Evolutionary conservation across 2,888 invertebrate species (phyloP), one percentile per base, ranked within the genome.

Genomic region (Drosophila mimica): DNA sequence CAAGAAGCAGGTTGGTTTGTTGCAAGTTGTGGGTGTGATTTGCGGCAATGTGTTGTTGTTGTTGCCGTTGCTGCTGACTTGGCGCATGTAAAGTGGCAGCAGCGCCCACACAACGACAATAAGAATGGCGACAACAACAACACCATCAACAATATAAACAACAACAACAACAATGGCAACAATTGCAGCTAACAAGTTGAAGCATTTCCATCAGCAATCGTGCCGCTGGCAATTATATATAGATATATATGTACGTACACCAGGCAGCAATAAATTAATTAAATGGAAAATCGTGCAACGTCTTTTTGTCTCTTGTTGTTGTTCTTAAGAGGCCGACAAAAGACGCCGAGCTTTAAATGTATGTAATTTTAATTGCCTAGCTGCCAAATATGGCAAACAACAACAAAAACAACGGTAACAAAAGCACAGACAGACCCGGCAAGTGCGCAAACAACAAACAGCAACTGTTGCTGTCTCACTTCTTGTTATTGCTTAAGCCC

Each of bases 281-380:
- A 89, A 86, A 90, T 79, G 83, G 81, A 86, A 88, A 87, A 86
- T 87, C 86, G 87, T 90, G 90, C 74, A 74, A 73, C 74, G 76
- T 77, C 82, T 62, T 62, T 67, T 71, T 70, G 36, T 69, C 63
- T 56, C 51, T 31, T 48, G 49, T n/a, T 56, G 25, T 43, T 62
- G 77, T 69, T 79, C 78, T 81, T 82, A 82, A 69, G 66, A 74
- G 54, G 60, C 85, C 86, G 90, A 88, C 86, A 89, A 86, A 89
- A 79, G 88, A 64, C 53, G 76, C 75, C 81, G 89, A 74, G 89
- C 69, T 74, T 86, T 82, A 82, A 90, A 82, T 78, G 77, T 76
- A 80, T 90, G 89, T 85, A 90, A 90, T 90, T 86, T 90, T 86
- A 86, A 86, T 86, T 86, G 85, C 85, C 56, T 74, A 70, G 57